phyloP scores from a whole-genome alignment of 2,797 vertebrate genomes.

The Sparus aurata region DNA sequence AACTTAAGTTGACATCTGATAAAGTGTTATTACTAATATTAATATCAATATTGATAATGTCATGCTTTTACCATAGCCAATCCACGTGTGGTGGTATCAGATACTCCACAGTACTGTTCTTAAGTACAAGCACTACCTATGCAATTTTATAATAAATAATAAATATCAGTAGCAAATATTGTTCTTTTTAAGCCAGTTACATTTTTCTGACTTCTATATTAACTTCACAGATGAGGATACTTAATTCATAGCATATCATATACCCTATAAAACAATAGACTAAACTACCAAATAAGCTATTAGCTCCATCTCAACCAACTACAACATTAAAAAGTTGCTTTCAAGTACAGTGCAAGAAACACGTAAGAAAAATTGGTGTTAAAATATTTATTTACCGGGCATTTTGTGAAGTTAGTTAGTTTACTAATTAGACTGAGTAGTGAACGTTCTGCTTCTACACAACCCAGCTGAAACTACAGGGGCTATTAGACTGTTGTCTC shows the following conservation, averaged over 20 bases:
- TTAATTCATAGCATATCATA: background rate
- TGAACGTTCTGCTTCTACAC: too few species aligned
- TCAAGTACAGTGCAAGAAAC: too few species aligned
- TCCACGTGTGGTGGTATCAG: background rate
- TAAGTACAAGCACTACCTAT: background rate
- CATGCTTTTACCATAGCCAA: background rate
- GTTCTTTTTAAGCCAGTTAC: background rate
- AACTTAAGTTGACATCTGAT: slow-evolving; percentile 25
- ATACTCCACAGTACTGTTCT: background rate
- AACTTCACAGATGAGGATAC: background rate
- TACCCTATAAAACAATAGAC: background rate
- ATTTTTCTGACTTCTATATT: background rate
- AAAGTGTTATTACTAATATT: slow-evolving; percentile 11
- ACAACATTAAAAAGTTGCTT: background rate
- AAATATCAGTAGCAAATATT: background rate
- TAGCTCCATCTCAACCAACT: background rate
- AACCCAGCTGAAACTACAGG: too few species aligned
- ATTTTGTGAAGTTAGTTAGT: too few species aligned
- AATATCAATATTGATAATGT: background rate
- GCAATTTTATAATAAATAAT: background rate
- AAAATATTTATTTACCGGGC: too few species aligned
- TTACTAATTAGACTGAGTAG: too few species aligned
- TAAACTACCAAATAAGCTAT: background rate
- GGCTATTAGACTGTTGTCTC: too few species aligned
- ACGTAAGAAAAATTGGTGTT: too few species aligned